Evolutionary conservation across 1,140 invertebrate genomes (phyloP).

Genomic region (Heliconius himera): DNA sequence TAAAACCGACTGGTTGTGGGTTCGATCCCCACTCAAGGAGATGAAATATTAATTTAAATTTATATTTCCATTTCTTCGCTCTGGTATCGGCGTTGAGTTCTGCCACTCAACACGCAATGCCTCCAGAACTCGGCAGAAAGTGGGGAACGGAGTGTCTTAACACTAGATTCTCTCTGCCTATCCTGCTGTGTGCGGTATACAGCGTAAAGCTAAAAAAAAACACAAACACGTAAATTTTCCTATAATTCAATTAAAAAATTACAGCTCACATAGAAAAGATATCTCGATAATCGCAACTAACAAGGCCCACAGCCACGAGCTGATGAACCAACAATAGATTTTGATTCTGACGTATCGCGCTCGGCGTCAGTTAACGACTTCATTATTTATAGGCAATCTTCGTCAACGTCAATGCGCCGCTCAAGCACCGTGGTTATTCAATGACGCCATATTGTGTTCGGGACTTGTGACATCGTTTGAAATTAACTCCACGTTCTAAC

Average conservation of each 20-base stretch:
- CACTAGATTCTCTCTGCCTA: no score
- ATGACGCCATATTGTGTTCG: slow-evolving; percentile 32
- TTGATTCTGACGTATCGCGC: slow-evolving; percentile 47
- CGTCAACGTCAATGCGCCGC: slow-evolving; percentile 53
- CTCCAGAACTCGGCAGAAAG: no score
- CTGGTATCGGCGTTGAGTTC: no score
- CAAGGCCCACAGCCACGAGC: slow-evolving; percentile 39
- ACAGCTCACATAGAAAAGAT: neutral
- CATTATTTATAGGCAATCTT: slow-evolving; percentile 63
- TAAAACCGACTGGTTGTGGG: no score
- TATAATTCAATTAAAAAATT: neutral
- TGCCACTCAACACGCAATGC: no score
- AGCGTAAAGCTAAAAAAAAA: no score
- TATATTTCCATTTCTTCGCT: no score
- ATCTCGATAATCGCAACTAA: slow-evolving; percentile 31
- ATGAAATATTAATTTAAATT: no score
- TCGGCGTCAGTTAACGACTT: slow-evolving; percentile 41
- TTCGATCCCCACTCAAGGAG: no score
- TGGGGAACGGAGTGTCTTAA: no score
- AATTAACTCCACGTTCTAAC: slow-evolving; percentile 24
- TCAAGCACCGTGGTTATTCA: slow-evolving; percentile 34
- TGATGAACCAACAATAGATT: slow-evolving; percentile 49
- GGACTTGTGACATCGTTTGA: slow-evolving; percentile 31
- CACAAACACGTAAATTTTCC: no score
- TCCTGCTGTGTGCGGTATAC: no score